A percentile compares a stretch with the other conserved stretches of the same genome.
phyloP scores from a whole-genome alignment of 2,797 vertebrate species.

The Sylvilagus floridanus region DNA sequence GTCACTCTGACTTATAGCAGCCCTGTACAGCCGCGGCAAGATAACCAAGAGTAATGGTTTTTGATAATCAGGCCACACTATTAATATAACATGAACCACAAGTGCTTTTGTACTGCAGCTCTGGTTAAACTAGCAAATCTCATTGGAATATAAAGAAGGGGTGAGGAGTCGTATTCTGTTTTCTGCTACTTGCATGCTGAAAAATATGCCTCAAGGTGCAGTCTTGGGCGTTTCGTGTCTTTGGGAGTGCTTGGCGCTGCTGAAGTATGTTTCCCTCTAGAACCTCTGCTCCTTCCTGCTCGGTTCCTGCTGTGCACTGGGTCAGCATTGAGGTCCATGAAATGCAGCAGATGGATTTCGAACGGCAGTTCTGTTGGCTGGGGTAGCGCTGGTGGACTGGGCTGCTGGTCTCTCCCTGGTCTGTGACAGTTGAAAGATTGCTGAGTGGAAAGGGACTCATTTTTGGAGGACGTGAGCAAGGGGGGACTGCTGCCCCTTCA shows the following conservation, averaged over 20 bases:
- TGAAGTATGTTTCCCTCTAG: conserved; percentile 75
- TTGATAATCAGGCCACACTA: conserved; percentile 90
- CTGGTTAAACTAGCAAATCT: conserved; percentile 89
- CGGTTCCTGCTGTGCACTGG: conserved; percentile 52
- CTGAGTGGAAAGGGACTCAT: conserved; percentile 73
- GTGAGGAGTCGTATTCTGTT: conserved; percentile 82
- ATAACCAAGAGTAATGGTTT: conserved; percentile 91
- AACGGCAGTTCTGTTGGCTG: conserved; percentile 73
- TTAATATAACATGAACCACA: conserved; percentile 92
- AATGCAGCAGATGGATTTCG: conserved; percentile 80
- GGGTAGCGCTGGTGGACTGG: conserved; percentile 68
- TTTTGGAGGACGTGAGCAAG: conserved; percentile 48
- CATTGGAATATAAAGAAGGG: conserved; percentile 90
- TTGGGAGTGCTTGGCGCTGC: background rate
- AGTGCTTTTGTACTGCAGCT: conserved; percentile 87
- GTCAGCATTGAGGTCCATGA: conserved; percentile 78
- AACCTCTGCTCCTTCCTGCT: conserved; percentile 65
- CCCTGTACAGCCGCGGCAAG: conserved; percentile 85
- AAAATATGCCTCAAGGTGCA: conserved; percentile 76
- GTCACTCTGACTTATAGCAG: conserved; percentile 88
- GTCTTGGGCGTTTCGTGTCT: conserved; percentile 66
- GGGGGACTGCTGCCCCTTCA: conserved; percentile 66
- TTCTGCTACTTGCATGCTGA: conserved; percentile 80
- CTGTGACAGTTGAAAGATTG: conserved; percentile 70
- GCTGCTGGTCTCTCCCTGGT: conserved; percentile 65